These are phyloP conservation scores for Macquaria australasica DNA, from an alignment of 2,113 vertebrate genomes.

Conservation along the genomic window DNA sequence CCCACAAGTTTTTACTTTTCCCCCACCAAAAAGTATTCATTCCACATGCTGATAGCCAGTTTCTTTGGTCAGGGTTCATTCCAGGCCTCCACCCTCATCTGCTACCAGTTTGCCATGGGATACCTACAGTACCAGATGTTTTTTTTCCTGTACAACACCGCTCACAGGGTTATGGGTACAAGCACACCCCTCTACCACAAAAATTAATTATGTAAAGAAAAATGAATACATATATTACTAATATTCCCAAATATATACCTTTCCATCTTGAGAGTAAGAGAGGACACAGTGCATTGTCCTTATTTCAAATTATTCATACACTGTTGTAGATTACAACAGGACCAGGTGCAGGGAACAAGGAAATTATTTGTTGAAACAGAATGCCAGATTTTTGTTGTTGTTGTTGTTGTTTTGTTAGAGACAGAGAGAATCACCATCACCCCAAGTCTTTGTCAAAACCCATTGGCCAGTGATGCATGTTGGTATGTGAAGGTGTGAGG, in stretches of 20 bases:
- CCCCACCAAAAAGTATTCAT: neutral
- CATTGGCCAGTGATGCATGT: neutral
- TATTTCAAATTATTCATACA: neutral
- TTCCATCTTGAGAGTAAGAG: neutral
- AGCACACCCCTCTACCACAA: neutral
- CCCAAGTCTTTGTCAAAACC: conserved; percentile 17
- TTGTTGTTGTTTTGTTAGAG: conserved; percentile 5
- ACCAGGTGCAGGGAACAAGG: neutral
- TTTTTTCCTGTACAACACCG: neutral
- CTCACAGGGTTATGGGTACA: neutral
- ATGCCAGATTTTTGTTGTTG: conserved; percentile 39
- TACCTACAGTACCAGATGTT: neutral
- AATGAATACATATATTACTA: neutral
- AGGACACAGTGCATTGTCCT: neutral
- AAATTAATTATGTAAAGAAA: neutral
- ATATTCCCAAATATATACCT: neutral
- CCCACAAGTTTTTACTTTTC: neutral
- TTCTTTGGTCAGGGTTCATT: neutral
- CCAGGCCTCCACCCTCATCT: neutral
- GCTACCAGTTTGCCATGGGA: neutral
- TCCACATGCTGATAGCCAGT: neutral
- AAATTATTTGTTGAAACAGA: conserved; percentile 17
- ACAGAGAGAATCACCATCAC: conserved; percentile 3
- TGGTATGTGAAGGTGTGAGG: conserved; percentile 21
- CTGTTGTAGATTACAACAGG: neutral